Evolutionary conservation across 2,113 vertebrate genomes (phyloP).

Genomic region (Gavia stellata): DNA sequence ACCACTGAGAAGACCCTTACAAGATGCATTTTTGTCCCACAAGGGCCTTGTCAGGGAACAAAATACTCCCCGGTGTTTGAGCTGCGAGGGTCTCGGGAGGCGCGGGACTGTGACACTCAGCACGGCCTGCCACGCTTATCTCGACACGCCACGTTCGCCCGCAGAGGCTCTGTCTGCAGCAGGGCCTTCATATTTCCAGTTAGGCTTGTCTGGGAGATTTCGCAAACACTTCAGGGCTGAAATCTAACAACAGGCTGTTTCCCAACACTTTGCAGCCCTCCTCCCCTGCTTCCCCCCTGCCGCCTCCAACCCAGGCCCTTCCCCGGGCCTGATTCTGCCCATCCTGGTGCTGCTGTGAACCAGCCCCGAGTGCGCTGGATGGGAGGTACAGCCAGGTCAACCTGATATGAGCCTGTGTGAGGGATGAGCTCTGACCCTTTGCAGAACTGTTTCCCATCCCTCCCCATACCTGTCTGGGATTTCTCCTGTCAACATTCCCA

Average conservation of each 20-base stretch:
- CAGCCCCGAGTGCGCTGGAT: neutral
- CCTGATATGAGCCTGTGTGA: neutral
- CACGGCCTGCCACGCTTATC: slow-evolving; percentile 17
- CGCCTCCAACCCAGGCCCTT: neutral
- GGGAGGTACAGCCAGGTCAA: neutral
- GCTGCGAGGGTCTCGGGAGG: neutral
- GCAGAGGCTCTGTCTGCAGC: neutral
- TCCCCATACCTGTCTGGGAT: slow-evolving; percentile 5
- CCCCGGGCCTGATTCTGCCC: neutral
- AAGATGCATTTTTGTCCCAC: slow-evolving; percentile 2
- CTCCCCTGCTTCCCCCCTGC: neutral
- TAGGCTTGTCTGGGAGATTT: slow-evolving; percentile 55
- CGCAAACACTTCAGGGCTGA: slow-evolving; percentile 50
- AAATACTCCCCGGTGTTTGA: neutral
- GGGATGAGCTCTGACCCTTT: neutral
- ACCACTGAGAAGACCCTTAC: neutral
- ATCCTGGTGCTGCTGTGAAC: neutral
- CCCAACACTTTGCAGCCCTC: slow-evolving; percentile 40
- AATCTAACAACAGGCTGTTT: slow-evolving; percentile 59
- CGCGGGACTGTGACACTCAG: neutral
- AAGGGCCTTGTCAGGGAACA: neutral
- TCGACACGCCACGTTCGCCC: neutral
- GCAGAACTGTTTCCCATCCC: neutral
- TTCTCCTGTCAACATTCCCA: slow-evolving; percentile 20
- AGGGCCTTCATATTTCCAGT: neutral